A percentile compares a stretch with the other conserved stretches of the same genome.
These are phyloP conservation scores for Euplexia lucipara DNA, from an alignment of 2,888 invertebrate genomes.

Conservation along the genomic window DNA sequence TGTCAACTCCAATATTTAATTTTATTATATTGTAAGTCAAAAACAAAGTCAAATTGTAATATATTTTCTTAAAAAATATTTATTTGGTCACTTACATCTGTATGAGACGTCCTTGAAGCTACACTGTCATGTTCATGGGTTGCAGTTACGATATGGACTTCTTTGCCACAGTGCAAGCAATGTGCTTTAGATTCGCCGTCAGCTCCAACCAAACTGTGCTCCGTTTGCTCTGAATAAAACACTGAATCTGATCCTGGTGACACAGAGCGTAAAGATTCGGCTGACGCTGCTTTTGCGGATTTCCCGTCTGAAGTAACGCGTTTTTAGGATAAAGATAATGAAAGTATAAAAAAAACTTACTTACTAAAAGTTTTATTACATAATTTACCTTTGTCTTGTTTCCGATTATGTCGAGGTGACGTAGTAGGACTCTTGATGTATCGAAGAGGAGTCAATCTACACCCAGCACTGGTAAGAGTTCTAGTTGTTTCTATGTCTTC, in stretches of 20 bases:
- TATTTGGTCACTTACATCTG: slow-evolving; percentile 79
- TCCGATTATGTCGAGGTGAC: slow-evolving; percentile 89
- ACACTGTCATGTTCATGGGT: slow-evolving; percentile 85
- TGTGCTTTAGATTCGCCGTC: slow-evolving; percentile 92
- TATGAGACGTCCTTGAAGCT: slow-evolving; percentile 85
- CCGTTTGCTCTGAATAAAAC: slow-evolving; percentile 95
- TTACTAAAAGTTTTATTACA: slow-evolving; percentile 13
- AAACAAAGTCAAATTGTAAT: too few species aligned
- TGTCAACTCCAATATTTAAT: too few species aligned
- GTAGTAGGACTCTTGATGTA: slow-evolving; percentile 87
- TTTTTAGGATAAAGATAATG: slow-evolving; percentile 11
- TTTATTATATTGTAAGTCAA: too few species aligned
- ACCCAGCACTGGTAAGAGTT: slow-evolving; percentile 87
- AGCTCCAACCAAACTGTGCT: slow-evolving; percentile 87
- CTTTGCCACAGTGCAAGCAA: slow-evolving; percentile 96
- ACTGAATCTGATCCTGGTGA: slow-evolving; percentile 98
- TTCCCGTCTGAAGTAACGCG: slow-evolving; percentile 79
- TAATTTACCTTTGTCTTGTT: slow-evolving; percentile 81
- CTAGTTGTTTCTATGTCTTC: slow-evolving; percentile 88
- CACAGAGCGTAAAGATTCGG: slow-evolving; percentile 96
- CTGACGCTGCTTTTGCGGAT: slow-evolving; percentile 95
- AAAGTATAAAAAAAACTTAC: too few species aligned
- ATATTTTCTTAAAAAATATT: not conserved
- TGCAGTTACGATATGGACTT: slow-evolving; percentile 92
- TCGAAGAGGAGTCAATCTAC: slow-evolving; percentile 86